Evolutionary conservation across 2,113 vertebrate genomes (phyloP).

Genomic region (Argyrosomus japonicus): DNA sequence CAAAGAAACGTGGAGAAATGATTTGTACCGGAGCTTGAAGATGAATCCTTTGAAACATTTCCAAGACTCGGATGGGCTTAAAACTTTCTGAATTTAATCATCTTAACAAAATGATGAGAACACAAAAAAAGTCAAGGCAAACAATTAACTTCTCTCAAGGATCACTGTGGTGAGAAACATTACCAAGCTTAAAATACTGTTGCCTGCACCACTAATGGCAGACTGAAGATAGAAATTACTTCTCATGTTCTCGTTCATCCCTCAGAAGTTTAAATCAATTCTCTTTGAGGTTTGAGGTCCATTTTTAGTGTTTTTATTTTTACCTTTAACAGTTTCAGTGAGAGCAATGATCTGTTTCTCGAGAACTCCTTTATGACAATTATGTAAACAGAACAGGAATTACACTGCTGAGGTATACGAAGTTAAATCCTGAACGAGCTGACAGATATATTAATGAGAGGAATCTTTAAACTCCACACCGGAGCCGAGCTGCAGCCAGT

Average conservation of each 20-base stretch:
- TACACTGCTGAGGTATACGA: background rate
- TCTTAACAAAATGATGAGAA: background rate
- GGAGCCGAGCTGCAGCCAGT: background rate
- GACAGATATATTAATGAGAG: conserved; percentile 11
- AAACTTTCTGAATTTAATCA: background rate
- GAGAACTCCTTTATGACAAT: background rate
- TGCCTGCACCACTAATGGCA: background rate
- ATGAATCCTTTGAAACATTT: background rate
- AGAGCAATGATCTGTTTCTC: background rate
- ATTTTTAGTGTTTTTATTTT: background rate
- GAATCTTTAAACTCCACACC: conserved; percentile 19
- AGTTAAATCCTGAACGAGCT: background rate
- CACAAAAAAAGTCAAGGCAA: background rate
- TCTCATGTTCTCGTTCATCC: background rate
- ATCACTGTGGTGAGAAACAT: background rate
- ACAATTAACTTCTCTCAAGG: background rate
- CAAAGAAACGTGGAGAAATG: background rate
- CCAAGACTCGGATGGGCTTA: background rate
- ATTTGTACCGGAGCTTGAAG: background rate
- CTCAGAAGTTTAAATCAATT: background rate
- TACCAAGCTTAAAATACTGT: background rate
- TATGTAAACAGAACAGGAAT: background rate
- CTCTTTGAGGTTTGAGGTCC: background rate
- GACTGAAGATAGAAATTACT: background rate
- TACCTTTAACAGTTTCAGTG: background rate